Percentiles rank a stretch among this genome's conserved stretches.
These are phyloP conservation scores for Neomicropteryx cornuta DNA, from an alignment of 1,140 invertebrate species.

Conservation along the genomic window DNA sequence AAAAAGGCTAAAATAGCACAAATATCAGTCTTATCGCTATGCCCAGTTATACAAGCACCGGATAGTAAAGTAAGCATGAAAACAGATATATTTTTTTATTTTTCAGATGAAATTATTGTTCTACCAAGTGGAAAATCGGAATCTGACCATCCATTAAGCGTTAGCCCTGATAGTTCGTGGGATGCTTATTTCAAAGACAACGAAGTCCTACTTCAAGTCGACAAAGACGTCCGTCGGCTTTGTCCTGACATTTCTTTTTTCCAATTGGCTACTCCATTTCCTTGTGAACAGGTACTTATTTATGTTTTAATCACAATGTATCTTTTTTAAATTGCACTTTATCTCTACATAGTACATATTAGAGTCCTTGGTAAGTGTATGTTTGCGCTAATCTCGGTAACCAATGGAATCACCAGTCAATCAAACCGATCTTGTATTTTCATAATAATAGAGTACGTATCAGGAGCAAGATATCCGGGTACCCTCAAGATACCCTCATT, in stretches of 20 bases:
- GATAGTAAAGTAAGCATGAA: no score
- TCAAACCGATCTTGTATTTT: no score
- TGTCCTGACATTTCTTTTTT: slow-evolving; percentile 97
- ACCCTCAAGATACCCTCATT: no score
- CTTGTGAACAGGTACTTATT: slow-evolving; percentile 61
- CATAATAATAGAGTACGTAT: no score
- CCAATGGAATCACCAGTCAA: no score
- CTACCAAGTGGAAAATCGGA: slow-evolving; percentile 59
- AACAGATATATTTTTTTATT: slow-evolving; percentile 8
- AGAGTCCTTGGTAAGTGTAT: no score
- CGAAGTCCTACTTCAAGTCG: slow-evolving; percentile 91
- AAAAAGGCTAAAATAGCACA: no score
- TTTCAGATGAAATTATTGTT: slow-evolving; percentile 70
- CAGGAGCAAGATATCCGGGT: no score
- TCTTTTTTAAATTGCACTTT: neutral
- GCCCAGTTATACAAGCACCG: no score
- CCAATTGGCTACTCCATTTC: slow-evolving; percentile 83
- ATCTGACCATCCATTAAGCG: slow-evolving; percentile 84
- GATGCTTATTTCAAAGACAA: slow-evolving; percentile 88
- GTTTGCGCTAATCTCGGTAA: no score
- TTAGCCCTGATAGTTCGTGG: slow-evolving; percentile 90
- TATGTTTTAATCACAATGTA: no score
- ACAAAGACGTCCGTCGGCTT: slow-evolving; percentile 89
- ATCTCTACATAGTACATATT: neutral
- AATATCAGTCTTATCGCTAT: no score